Base-by-base conservation (phyloP, 2,113 vertebrate species). In the Zonotrichia leucophrys region DNA sequence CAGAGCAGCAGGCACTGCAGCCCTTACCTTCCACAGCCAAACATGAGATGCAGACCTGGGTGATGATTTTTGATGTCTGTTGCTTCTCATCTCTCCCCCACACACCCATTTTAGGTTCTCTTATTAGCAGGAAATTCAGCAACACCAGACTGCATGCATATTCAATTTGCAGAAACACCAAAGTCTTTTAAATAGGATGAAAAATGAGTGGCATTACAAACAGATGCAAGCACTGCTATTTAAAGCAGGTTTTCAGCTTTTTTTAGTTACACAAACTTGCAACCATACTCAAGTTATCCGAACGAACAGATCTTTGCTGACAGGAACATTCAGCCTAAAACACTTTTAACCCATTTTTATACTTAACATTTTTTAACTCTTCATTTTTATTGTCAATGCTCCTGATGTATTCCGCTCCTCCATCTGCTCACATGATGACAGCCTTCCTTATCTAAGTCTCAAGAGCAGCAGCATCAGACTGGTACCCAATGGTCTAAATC, bases 111-210 rank as follows among this genome's bases (percentile, higher is more conserved):
- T 87, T 18, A 75, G 46, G 44, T 79, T 76, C 59, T 79, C 30
- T 90, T 83, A 86, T 74, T 89, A 93, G 42, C 60, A 74, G 50
- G n/a, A 58, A 84, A 56, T 46, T 84, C 68, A 87, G 50, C 72
- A 83, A 69, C 73, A 84, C 31, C 28, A 68, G 73, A 66, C 80
- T 82, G 49, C 25, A 50, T 19, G 28, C 35, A 58, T 24, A 55
- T 53, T 91, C 77, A 91, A 62, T 79, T 84, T 82, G 70, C 10
- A 13, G 70, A 83, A 94, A 91, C 41, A 58, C 25, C 39, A 22
- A 79, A 42, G 25, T 22, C 44, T 64, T 56, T 74, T 39, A 66
- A 95, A 84, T 15, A 68, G 50, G 52, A 90, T 66, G 58, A 93
- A 94, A 82, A 82, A 60, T 14, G 23, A 85, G 41, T n/a, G n/a